These are phyloP conservation scores for Polydrusus pterygomalis DNA, from an alignment of 2,888 invertebrate species.

Conservation along the genomic window DNA sequence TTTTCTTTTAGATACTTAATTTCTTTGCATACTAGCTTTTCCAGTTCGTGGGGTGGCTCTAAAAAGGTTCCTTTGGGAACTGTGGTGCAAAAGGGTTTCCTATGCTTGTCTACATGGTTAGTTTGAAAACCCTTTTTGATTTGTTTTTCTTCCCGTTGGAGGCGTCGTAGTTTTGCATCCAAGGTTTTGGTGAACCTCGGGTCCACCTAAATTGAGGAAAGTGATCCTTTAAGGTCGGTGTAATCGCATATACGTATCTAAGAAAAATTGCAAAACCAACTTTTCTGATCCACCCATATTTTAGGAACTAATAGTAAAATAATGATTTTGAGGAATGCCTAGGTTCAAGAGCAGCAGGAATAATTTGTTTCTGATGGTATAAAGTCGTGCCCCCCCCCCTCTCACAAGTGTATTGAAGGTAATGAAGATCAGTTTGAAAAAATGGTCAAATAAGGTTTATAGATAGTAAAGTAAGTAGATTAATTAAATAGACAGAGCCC, in stretches of 20 bases:
- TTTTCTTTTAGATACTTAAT: slow-evolving; percentile 56
- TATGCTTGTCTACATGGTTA: slow-evolving; percentile 59
- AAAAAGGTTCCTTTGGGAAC: slow-evolving; percentile 87
- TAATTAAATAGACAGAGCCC: too few species aligned
- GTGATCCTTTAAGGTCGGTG: not conserved
- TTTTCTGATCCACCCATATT: too few species aligned
- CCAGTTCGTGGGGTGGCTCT: slow-evolving; percentile 81
- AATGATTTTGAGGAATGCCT: too few species aligned
- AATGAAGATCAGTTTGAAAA: too few species aligned
- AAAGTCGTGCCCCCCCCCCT: too few species aligned
- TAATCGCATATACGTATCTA: not conserved
- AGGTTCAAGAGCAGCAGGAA: too few species aligned
- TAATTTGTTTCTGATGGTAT: too few species aligned
- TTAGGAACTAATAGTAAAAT: too few species aligned
- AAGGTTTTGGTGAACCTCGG: slow-evolving; percentile 81
- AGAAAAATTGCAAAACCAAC: not conserved
- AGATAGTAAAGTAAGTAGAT: too few species aligned
- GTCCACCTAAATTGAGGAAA: slow-evolving; percentile 62
- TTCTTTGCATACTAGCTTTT: slow-evolving; percentile 35
- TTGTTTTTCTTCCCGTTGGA: slow-evolving; percentile 77
- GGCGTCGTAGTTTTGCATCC: slow-evolving; percentile 81
- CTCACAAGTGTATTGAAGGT: too few species aligned
- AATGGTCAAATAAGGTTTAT: too few species aligned
- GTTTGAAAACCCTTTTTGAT: slow-evolving; percentile 59
- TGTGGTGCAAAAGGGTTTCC: slow-evolving; percentile 84